These are phyloP conservation scores for Dendrocincla fuliginosa DNA, from an alignment of 2,797 vertebrate species.

Conservation along the genomic window DNA sequence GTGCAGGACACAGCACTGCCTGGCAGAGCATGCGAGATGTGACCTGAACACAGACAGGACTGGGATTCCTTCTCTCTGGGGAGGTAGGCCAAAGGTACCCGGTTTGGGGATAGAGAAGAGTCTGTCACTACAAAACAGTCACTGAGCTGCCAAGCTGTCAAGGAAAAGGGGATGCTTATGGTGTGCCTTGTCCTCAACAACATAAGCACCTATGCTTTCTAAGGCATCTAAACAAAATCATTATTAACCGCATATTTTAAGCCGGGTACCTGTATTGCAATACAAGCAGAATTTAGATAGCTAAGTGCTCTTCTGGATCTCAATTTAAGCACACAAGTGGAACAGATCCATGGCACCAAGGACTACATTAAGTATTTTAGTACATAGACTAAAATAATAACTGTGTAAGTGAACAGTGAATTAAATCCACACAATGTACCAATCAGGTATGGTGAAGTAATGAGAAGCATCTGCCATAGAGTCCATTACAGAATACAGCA, in stretches of 20 bases:
- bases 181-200: neutral
- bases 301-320: neutral
- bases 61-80: neutral
- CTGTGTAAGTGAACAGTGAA: neutral
- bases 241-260: neutral
- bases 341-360: neutral
- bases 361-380: neutral
- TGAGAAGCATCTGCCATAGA: neutral
- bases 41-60: neutral
- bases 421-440: neutral
- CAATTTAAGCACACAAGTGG: neutral
- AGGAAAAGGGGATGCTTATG: neutral
- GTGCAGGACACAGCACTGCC: fast-evolving
- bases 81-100: fast-evolving
- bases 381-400: neutral
- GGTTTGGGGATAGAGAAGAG: neutral
- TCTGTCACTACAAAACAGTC: neutral
- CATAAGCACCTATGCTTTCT: neutral
- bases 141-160: neutral
- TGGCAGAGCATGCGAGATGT: fast-evolving
- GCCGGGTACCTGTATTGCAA: neutral
- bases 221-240: neutral
- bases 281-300: neutral
- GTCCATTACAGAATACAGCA: neutral
- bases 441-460: neutral